Evolutionary conservation across 2,113 vertebrate genomes (phyloP).

Genomic region (Anarhynchus alexandrinus): DNA sequence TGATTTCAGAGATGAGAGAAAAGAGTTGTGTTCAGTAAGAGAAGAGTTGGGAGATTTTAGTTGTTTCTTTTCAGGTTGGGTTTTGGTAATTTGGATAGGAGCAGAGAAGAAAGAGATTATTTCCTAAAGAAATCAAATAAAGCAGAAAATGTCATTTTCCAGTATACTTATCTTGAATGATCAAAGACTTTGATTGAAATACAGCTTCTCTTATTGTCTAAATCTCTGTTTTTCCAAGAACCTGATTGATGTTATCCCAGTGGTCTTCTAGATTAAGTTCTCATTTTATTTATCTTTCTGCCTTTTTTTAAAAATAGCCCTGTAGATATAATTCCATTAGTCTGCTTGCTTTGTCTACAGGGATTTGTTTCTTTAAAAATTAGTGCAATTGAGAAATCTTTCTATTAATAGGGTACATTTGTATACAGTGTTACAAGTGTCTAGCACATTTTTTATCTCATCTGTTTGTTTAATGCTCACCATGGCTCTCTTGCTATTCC

Average conservation of each 20-base stretch:
- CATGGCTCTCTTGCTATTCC: neutral
- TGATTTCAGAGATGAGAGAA: neutral
- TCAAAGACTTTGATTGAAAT: neutral
- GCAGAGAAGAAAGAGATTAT: neutral
- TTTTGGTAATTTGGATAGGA: neutral
- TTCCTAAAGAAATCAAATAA: neutral
- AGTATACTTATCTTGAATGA: neutral
- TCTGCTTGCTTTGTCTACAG: neutral
- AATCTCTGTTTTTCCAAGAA: neutral
- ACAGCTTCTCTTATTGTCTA: neutral
- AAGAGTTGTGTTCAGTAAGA: neutral
- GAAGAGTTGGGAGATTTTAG: neutral
- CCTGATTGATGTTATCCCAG: neutral
- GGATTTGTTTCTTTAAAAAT: neutral
- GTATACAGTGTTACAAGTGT: neutral
- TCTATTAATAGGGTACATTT: slow-evolving; percentile 25
- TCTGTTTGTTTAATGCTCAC: slow-evolving; percentile 34
- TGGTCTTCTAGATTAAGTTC: neutral
- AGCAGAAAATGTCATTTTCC: neutral
- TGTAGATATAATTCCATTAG: neutral
- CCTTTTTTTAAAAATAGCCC: neutral
- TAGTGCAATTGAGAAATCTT: neutral
- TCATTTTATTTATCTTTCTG: neutral
- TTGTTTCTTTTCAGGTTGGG: neutral
- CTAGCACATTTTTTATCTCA: slow-evolving; percentile 9